phyloP scores from a whole-genome alignment of 1,140 invertebrate genomes.

The Capitella teleta region DNA sequence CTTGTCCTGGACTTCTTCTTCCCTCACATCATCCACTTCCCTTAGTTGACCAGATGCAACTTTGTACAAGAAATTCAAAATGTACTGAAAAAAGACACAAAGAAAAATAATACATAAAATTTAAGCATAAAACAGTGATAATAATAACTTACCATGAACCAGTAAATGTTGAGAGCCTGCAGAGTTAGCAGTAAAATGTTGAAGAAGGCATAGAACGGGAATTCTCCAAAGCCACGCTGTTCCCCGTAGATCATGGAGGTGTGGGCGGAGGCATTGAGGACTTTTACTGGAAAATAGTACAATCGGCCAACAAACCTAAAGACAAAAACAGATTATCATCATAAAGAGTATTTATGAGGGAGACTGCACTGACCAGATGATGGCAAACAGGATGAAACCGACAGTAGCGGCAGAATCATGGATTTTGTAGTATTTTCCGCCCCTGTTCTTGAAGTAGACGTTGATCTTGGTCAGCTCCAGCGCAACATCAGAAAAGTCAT shows the following conservation, averaged over 20 bases:
- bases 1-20: constrained; percentile 26
- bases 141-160: constrained; percentile 27
- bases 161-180: constrained; percentile 40
- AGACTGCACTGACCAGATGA: constrained; percentile 24
- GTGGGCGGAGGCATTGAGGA: constrained; percentile 31
- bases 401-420: constrained; percentile 28
- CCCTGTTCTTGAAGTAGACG: constrained; percentile 40
- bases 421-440: constrained; percentile 19
- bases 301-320: constrained; percentile 27
- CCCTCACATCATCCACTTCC: constrained; percentile 34
- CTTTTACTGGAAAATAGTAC: constrained; percentile 41
- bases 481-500: constrained; percentile 41
- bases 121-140: background rate
- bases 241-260: constrained; percentile 16
- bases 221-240: constrained; percentile 14
- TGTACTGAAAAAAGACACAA: constrained; percentile 20
- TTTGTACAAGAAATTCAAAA: constrained; percentile 28
- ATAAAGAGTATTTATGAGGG: background rate
- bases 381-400: constrained; percentile 35
- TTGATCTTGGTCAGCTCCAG: constrained; percentile 42
- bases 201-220: constrained; percentile 31
- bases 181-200: constrained; percentile 35
- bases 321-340: constrained; percentile 10
- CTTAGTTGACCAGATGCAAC: constrained; percentile 33
- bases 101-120: constrained; percentile 2